A percentile compares a stretch with the other conserved stretches of the same genome.
Conservation (phyloP, 2,888 invertebrate species). For the Tetragnatha montana region DNA sequence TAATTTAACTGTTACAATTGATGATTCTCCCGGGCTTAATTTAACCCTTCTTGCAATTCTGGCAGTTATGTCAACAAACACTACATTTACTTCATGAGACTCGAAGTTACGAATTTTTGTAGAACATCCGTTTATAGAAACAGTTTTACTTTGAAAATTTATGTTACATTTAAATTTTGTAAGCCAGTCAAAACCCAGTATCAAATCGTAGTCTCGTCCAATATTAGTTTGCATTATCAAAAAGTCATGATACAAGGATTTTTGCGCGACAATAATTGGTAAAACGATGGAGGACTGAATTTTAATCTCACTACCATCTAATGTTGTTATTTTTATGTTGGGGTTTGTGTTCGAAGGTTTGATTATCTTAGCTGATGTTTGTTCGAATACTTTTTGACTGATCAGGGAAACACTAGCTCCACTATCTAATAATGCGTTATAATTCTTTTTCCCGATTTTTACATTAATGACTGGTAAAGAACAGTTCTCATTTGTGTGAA, state of each 20-base stretch:
- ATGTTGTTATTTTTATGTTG: conserved; percentile 4
- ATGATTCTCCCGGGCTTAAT: not conserved
- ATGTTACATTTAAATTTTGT: conserved; percentile 9
- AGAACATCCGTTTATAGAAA: not conserved
- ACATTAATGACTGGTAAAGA: not conserved
- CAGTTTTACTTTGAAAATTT: not conserved
- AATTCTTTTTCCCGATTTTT: not conserved
- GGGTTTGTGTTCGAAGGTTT: not conserved
- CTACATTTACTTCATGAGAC: not conserved
- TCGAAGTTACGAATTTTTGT: not conserved
- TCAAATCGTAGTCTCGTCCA: not conserved
- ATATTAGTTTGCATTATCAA: not conserved
- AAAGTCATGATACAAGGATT: not conserved
- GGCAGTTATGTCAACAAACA: not conserved
- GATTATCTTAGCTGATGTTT: not conserved
- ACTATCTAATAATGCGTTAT: not conserved
- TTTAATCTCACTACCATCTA: conserved; percentile 11
- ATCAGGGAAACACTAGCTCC: conserved; percentile 6
- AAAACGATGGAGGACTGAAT: not conserved
- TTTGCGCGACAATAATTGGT: not conserved
- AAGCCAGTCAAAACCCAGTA: conserved; percentile 8
- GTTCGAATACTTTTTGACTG: not conserved
- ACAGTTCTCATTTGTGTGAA: not conserved
- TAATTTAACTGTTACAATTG: not conserved
- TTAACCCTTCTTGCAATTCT: not conserved